These are phyloP conservation scores for Hydractinia symbiolongicarpus DNA, from an alignment of 30 jellyfish, hydroid and myxozoan genomes.

Conservation along the genomic window DNA sequence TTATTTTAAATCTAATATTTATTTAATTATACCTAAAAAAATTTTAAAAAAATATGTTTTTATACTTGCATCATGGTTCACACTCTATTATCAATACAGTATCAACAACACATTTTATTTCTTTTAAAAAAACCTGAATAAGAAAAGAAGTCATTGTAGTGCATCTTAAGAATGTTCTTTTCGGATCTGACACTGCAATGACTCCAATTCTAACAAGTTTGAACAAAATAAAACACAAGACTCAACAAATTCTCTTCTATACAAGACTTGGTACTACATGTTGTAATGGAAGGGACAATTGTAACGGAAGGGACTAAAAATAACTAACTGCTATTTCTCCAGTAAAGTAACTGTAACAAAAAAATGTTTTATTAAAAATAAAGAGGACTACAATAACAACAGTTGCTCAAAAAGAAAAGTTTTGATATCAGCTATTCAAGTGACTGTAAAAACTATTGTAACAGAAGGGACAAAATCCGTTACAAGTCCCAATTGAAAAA, in stretches of 20 bases:
- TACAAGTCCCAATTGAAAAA: background rate
- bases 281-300: background rate
- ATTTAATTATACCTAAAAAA: too few species aligned
- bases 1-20: too few species aligned
- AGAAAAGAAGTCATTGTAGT: too few species aligned
- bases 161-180: too few species aligned
- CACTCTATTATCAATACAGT: too few species aligned
- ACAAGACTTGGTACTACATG: background rate
- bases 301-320: slow-evolving; percentile 6
- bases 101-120: too few species aligned
- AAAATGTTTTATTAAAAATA: background rate
- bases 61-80: too few species aligned
- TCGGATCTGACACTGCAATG: too few species aligned
- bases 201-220: background rate
- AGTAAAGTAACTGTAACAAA: background rate
- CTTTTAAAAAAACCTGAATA: too few species aligned
- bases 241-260: too few species aligned
- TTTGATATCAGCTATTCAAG: background rate
- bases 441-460: background rate
- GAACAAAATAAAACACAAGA: too few species aligned
- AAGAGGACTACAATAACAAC: background rate
- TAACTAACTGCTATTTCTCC: background rate
- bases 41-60: too few species aligned
- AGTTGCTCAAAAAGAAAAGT: background rate
- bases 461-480: background rate